A percentile compares a stretch with the other conserved stretches of the same genome.
Evolutionary conservation across 2,797 vertebrate species (phyloP).

Genomic region (Crax fasciolata): DNA sequence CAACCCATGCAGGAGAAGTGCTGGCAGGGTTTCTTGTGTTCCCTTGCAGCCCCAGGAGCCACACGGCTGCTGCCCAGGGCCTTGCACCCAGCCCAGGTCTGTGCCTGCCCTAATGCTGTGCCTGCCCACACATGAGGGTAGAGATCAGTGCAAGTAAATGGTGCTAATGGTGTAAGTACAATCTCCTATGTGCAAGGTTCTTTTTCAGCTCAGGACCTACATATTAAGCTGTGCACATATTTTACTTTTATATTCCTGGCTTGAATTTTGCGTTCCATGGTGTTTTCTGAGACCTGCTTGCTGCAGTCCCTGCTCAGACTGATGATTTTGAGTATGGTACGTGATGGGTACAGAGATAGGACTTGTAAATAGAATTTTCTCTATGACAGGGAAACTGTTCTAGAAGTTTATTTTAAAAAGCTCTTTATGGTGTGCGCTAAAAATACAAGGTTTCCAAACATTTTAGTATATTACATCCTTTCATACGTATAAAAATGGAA

Average conservation of each 20-base stretch:
- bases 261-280: not conserved
- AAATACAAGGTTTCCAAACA: not conserved
- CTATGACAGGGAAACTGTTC: not conserved
- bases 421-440: not conserved
- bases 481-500: not conserved
- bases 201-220: not conserved
- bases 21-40: not conserved
- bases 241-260: not conserved
- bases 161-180: not conserved
- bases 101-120: not conserved
- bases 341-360: not conserved
- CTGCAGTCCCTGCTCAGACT: not conserved
- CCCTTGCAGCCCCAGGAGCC: too few species aligned
- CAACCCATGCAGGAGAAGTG: not conserved
- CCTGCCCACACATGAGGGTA: too few species aligned
- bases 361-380: not conserved
- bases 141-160: accelerated
- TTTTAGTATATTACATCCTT: not conserved
- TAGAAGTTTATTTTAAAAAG: not conserved
- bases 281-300: not conserved
- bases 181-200: not conserved
- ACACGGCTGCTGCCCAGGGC: too few species aligned
- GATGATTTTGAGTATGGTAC: not conserved
- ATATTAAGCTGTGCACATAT: not conserved
- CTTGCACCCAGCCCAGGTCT: too few species aligned